These are phyloP conservation scores for Tetrapedia diversipes DNA, from an alignment of 2,888 invertebrate genomes.

Conservation along the genomic window DNA sequence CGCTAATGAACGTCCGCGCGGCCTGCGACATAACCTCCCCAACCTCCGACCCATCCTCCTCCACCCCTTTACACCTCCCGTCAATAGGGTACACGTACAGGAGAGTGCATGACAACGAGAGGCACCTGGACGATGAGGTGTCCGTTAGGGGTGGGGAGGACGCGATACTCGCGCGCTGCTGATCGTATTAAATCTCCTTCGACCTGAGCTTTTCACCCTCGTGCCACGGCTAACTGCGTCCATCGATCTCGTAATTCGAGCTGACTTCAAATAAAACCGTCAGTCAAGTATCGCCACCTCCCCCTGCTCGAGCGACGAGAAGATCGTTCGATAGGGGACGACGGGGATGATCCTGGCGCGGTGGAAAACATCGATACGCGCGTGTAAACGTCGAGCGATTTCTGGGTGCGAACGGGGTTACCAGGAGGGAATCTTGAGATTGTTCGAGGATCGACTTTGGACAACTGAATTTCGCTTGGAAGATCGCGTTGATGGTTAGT, in stretches of 20 bases:
- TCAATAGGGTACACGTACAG: slow-evolving; percentile 54
- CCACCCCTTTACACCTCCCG: slow-evolving; percentile 12
- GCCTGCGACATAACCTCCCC: slow-evolving; percentile 65
- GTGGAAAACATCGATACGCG: slow-evolving; percentile 19
- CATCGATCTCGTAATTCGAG: slow-evolving; percentile 72
- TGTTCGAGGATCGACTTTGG: too few relatives aligned
- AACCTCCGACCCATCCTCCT: neutral
- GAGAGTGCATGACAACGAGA: slow-evolving; percentile 74
- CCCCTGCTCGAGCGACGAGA: slow-evolving; percentile 16
- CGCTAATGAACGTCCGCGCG: slow-evolving; percentile 78
- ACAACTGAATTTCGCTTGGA: too few relatives aligned
- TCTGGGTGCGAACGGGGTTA: too few relatives aligned
- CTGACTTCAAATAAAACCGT: slow-evolving; percentile 72
- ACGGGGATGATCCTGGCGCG: neutral
- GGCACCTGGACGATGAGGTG: slow-evolving; percentile 63
- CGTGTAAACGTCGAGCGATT: too few relatives aligned
- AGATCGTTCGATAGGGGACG: slow-evolving; percentile 23
- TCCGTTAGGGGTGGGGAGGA: slow-evolving; percentile 30
- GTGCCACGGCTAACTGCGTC: slow-evolving; percentile 49
- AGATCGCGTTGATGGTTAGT: too few relatives aligned
- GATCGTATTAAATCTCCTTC: slow-evolving; percentile 77
- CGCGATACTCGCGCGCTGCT: slow-evolving; percentile 71
- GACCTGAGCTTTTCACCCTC: slow-evolving; percentile 66
- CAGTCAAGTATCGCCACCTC: slow-evolving; percentile 57
- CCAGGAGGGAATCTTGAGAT: too few relatives aligned